Base-by-base conservation (phyloP, 2,888 invertebrate genomes). In the Scaptomyza flava region DNA sequence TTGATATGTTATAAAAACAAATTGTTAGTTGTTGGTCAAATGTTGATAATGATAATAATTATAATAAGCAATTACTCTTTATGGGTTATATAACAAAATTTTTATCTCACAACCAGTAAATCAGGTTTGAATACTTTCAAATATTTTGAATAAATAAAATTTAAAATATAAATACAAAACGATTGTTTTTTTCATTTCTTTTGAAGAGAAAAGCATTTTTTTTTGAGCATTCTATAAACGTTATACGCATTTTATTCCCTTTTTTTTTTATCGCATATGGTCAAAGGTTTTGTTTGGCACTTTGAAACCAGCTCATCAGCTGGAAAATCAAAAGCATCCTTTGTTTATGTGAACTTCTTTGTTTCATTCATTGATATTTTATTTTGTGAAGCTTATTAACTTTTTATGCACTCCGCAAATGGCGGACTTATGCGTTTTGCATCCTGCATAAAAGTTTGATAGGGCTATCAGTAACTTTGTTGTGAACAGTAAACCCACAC, bases 271-370 rank as follows among this genome's bases (percentile, higher is more conserved):
- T 68, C 82, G 64, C 89, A 89, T 89, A 89, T 90, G 89, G 85
- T 81, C 87, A 81, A 81, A 89, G 69, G 68, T 56, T 81, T 68
- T 6, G 63, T 53, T 11, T 46, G 56, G 63, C 50, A 58, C 89
- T 89, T 89, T 89, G 89, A 89, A 79, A 72, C 70, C 70, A 61
- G 52, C 51, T 34, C 74, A 51, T 77, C 81, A 83, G 65, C 53
- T 87, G 89, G 79, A 86, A 89, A 88, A 87, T 89, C 81, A 88
- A 80, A 89, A 68, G 81, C 62, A 47, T 53, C 57, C 52, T 71
- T 80, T 79, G 81, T 80, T 77, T 73, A 34, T 60, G 33, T 12
- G 17, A 66, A 34, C 51, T 77, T 69, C 64, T 63, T 85, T 87
- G 73, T 87, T 68, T 71, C 62, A 61, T 51, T 52, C 62, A 75